Evolutionary conservation across 2,888 invertebrate species (phyloP).

Genomic region (Mongoloraphidia duomilia): DNA sequence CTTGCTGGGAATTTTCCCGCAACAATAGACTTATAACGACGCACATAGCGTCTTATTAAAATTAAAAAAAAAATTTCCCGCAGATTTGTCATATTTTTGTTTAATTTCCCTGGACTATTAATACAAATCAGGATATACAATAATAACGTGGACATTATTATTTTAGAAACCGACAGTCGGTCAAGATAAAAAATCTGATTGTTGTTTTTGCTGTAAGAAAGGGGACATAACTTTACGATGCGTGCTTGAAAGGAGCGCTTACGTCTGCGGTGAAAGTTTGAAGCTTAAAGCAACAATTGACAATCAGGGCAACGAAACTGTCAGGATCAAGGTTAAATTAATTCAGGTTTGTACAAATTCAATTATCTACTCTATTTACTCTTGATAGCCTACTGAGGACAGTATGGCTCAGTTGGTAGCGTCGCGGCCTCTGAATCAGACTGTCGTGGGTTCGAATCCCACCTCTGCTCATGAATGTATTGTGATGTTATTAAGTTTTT

Average conservation of each 20-base stretch:
- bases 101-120: background rate
- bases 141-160: slow-evolving; percentile 1
- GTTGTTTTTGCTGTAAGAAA: slow-evolving; percentile 58
- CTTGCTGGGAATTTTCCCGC: too few species aligned
- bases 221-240: slow-evolving; percentile 52
- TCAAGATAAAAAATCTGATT: slow-evolving; percentile 46
- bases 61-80: background rate
- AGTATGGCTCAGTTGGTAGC: too few species aligned
- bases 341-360: slow-evolving; percentile 29
- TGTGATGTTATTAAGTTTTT: too few species aligned
- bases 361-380: background rate
- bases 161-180: slow-evolving; percentile 47
- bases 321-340: slow-evolving; percentile 39
- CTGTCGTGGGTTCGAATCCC: too few species aligned
- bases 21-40: background rate
- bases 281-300: slow-evolving; percentile 53
- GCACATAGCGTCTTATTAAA: background rate
- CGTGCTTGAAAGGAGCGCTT: slow-evolving; percentile 55
- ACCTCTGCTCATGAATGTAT: too few species aligned
- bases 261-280: slow-evolving; percentile 58
- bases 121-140: background rate
- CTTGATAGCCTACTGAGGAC: too few species aligned
- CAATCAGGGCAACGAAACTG: slow-evolving; percentile 47
- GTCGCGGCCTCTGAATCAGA: too few species aligned
- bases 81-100: background rate